Base-by-base conservation (phyloP, 2,888 invertebrate genomes). In the Globia sparganii region DNA sequence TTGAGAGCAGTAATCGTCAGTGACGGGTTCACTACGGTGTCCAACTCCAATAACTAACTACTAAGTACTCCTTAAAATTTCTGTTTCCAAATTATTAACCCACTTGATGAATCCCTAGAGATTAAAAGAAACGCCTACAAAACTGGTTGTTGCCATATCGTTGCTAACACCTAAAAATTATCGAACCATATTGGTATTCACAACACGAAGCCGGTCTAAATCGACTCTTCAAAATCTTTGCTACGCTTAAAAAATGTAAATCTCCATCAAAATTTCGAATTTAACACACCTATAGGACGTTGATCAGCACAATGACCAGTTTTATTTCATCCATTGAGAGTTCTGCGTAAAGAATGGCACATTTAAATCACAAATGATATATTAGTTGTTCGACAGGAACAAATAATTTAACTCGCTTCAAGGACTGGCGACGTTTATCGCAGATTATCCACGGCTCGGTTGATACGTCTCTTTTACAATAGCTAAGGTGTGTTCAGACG, bases 371-470 rank as follows among this genome's bases (percentile, higher is more conserved):
- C 82, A 90, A 87, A 84, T 83, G 84, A 86, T 84, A 80, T 85
- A 88, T 86, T 75, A 77, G 68, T 73, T 78, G 56, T 86, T 87
- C 83, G 79, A 84, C 86, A 81, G 87, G 81, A 87, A 86, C 85
- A 86, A 87, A 89, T 88, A 88, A 87, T 84, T 90, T 90, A 79
- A 68, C 49, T 56, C 13, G 37, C 46, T 90, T 91, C 91, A 93
- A 93, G 93, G 92, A 86, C 84, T 77, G 84, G 79, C 86, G 91
- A 92, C 92, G 93, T 93, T 93, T 93, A 95, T 93, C 91, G 88
- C 89, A 86, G 92, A 95, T 95, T 95, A 94, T 93, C 88, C 87
- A 93, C 90, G 93, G 90, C 84, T 87, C 85, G 87, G 78, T 91
- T 90, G 92, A 90, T 91, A 91, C 89, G 89, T 86, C 81, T 77